phyloP scores from a whole-genome alignment of 2,797 vertebrate species.

The Enteromius argenteus region DNA sequence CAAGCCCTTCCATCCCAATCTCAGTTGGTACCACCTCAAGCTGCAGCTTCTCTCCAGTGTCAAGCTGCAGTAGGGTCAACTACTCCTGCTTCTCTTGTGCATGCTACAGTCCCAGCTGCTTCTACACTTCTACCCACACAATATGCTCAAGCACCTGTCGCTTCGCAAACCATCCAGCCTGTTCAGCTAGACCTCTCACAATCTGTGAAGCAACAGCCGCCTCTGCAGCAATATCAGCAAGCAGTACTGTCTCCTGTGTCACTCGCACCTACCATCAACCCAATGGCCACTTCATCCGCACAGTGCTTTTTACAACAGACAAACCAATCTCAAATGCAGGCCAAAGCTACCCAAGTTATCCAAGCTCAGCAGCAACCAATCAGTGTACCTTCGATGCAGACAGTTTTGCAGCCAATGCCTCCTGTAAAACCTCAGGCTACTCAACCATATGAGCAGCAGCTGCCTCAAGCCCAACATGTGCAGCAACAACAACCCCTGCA shows the following conservation, averaged over 20 bases:
- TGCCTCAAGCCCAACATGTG: conserved; percentile 68
- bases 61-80: conserved; percentile 42
- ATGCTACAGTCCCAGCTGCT: conserved; percentile 52
- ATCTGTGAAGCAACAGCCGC: conserved; percentile 64
- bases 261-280: conserved; percentile 61
- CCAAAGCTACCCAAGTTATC: conserved; percentile 62
- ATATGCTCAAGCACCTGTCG: conserved; percentile 65
- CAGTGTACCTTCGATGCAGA: conserved; percentile 59
- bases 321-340: conserved; percentile 64
- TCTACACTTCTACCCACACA: conserved; percentile 65
- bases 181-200: conserved; percentile 68
- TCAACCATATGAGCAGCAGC: conserved; percentile 72
- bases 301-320: conserved; percentile 69
- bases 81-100: conserved; percentile 35
- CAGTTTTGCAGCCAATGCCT: conserved; percentile 67
- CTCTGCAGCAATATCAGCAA: conserved; percentile 74
- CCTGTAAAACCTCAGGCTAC: conserved; percentile 60
- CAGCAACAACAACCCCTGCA: conserved; percentile 65
- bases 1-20: conserved; percentile 47
- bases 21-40: conserved; percentile 56
- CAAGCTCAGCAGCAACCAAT: conserved; percentile 68
- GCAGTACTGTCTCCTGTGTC: conserved; percentile 69
- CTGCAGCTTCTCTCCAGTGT: conserved; percentile 48
- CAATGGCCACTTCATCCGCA: conserved; percentile 60
- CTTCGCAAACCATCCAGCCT: conserved; percentile 68